Base-by-base conservation (phyloP, 1,140 invertebrate species). In the Doryteuthis pealeii region DNA sequence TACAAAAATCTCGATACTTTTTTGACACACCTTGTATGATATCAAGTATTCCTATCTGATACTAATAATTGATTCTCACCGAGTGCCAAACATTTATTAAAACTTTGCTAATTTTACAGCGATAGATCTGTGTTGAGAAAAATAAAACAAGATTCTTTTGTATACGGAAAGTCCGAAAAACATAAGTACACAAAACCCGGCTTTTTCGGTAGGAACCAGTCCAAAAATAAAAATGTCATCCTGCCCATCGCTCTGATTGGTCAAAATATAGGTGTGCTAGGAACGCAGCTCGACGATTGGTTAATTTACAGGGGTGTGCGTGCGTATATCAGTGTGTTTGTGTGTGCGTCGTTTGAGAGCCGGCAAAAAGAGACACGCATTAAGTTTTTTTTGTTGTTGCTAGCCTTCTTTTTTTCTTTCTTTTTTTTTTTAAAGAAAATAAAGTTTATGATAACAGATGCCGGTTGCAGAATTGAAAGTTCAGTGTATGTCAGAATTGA, bases 211-310 rank as follows among this genome's bases (percentile, higher is more conserved):
- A n/a, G 10, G 54, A 28, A 62, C 6, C 54, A 6, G 6, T 22
- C 26, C 54, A 22, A 62, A 62, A 62, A 62, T n/a, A n/a, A 62
- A 49, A 15, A 62, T 62, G 54, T 62, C 54, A 62, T 62, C 18
- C 6, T 62, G 18, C 54, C 54, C 54, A 62, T n/a, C 26, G 54
- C 26, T 62, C 54, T 62, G 54, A 62, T 62, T 62, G 54, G 54
- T 28, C 18, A 18, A 62, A 62, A 62, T n/a, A 22, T 62, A 62
- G 54, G 54, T 62, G 54, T 62, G 54, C 54, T 40, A 62, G 18
- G 26, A 62, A 62, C 18, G 18, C 2, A 8, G 54, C 18, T n/a
- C 54, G 54, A 6, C 18, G 54, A 62, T 62, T 62, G 54, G 54
- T 62, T 18, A 28, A 62, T 22, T 22, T n/a, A 22, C 18, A 62